Evolutionary conservation across 2,113 vertebrate species (phyloP), one percentile per base, ranked within the genome.

Genomic region (Mus spicilegus): DNA sequence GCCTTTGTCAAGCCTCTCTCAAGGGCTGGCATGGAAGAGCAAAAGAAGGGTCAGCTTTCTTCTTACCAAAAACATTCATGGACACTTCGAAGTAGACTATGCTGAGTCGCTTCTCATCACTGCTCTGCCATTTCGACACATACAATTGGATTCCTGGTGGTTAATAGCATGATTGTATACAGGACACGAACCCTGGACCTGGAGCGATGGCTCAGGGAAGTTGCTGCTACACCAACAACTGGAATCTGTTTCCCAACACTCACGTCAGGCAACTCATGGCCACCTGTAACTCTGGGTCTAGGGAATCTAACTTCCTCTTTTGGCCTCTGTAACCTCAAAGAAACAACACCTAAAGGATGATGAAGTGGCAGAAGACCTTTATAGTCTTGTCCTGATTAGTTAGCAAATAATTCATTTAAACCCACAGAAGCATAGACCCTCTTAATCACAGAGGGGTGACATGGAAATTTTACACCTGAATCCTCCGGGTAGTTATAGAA

Each of bases 1-100:
- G 99, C 99, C 96, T 98, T 99, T 86, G 99, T 99, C 96, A 99
- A 97, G 61, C 98, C 99, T 96, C 98, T 99, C 98, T 99, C 99
- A 54, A 99, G 98, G 22, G 95, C 99, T 99, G 93, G 90, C 1
- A 56, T 61, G 91, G 69, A 8, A 84, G 12, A 95, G 95, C 6
- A 69, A 95, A 77, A 28, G 91, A 90, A 94, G 3, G 9, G 13
- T 67, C 6, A 73, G 13, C 30, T 54, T 51, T 46, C 76, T 61
- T 76, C 39, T 33, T 33, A 5, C 22, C 36, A 16, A 56, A 49
- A 73, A 39, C 33, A 75, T 54, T 14, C 54, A 42, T 7, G 2
- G 28, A 9, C 10, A 33, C 39, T 69, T 84, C n/a, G n/a, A 63
- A 89, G 28, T 20, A 10, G 54, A 72, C 49, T 1, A 24, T 7